Evolutionary conservation across 2,888 invertebrate genomes (phyloP), one percentile per base, ranked within the genome.

Genomic region (Lepidonotus clava): DNA sequence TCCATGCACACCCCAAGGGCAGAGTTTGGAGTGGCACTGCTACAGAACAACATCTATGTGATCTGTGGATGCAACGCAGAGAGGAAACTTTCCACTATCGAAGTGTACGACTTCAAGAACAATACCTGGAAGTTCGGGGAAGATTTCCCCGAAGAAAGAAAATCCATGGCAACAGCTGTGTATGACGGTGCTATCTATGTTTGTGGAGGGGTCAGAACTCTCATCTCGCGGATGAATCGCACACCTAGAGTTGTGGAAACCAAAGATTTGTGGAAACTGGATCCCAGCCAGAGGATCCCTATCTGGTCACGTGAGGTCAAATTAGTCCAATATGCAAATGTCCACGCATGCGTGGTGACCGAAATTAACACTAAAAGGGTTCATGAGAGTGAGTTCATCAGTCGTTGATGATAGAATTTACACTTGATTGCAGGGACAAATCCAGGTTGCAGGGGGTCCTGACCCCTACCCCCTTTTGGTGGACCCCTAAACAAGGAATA

Each of bases 11-110:
- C 89, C 61, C 90, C 92, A 24, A 86, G 91, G 18, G 90, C 90
- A 5, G 91, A 98, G 94, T 98, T 98, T 93, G 98, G 97, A 0
- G 97, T 97, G 0, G 97, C 97, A 38, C 95, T 97, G 36, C 87
- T 92, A 24, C 91, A 92, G 46, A 90, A 92, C 89, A 97, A 97
- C 93, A 95, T 98, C 18, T 96, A 97, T 87, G 96, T 98, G 40
- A 97, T 80, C 4, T 46, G 98, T 11, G 98, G 98, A 18, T 95
- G 97, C 87, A 97, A 98, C 94, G 97, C 97, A 84, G 97, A 98
- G 94, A 97, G 97, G 80, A 97, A 97, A 90, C 96, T 97, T 2
- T 97, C 98, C 89, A 97, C 97, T 53, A 97, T 98, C 0, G 98
- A 98, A 95, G 96, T 97, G 93, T 96, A 96, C 94, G 96, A 96